Conservation (phyloP, 2,888 invertebrate genomes). For the Orthonevra nobilis region DNA sequence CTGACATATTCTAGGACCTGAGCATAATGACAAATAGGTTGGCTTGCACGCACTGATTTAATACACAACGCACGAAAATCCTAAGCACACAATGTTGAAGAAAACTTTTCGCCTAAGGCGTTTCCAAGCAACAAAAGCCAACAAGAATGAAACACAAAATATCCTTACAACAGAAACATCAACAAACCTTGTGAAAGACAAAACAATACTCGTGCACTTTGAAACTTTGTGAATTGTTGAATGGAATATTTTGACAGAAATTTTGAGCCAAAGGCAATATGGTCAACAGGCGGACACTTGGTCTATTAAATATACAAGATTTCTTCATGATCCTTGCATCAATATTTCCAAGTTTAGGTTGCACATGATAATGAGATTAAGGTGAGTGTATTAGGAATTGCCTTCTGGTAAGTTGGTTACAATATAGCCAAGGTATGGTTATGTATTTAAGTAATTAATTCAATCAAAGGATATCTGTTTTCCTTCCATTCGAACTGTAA, state of each 20-base stretch:
- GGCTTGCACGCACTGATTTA: conserved; percentile 58
- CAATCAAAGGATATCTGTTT: conserved; percentile 12
- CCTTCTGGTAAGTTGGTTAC: too few relatives aligned
- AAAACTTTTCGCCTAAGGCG: conserved; percentile 22
- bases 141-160: background rate
- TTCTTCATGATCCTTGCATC: too few relatives aligned
- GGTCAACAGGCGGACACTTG: too few relatives aligned
- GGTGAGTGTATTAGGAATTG: too few relatives aligned
- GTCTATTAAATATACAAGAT: too few relatives aligned
- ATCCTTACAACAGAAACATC: conserved; percentile 21
- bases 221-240: conserved; percentile 24
- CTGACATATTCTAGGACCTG: conserved; percentile 43
- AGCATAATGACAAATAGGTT: conserved; percentile 60
- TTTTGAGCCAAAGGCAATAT: too few relatives aligned
- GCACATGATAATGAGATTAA: too few relatives aligned
- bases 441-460: conserved; percentile 43
- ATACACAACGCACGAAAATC: conserved; percentile 39
- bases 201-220: conserved; percentile 5
- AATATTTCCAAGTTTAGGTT: too few relatives aligned
- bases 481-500: background rate
- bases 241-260: conserved; percentile 37
- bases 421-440: too few relatives aligned
- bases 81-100: background rate
- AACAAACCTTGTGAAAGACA: background rate
- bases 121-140: background rate